These are phyloP conservation scores for Pelobates cultripes DNA, from an alignment of 2,797 vertebrate species.

Conservation along the genomic window DNA sequence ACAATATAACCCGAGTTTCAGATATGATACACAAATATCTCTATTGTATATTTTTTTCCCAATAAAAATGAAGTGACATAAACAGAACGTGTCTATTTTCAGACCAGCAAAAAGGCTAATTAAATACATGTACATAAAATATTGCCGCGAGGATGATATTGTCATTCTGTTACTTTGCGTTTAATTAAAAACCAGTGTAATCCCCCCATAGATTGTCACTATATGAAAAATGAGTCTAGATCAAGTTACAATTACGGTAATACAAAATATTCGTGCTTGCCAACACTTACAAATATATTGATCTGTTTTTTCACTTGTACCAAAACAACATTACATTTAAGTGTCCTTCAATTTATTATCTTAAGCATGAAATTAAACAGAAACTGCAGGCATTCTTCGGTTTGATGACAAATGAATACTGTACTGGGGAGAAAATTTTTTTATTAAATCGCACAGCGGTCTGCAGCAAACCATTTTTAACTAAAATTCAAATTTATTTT, in stretches of 20 bases:
- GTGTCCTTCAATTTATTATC: conserved; percentile 24
- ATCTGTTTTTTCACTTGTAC: conserved; percentile 20
- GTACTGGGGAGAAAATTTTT: background rate
- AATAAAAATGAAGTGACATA: too few relatives aligned
- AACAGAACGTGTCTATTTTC: too few relatives aligned
- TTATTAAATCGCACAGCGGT: conserved; percentile 6
- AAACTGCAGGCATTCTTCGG: conserved; percentile 7
- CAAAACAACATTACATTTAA: conserved; percentile 20
- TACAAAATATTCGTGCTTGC: background rate
- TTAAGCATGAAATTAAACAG: conserved; percentile 17
- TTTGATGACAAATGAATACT: background rate
- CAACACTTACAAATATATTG: conserved; percentile 14
- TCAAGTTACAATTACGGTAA: background rate
- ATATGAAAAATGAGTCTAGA: background rate
- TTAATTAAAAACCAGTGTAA: conserved; percentile 5
- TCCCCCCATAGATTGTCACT: background rate
- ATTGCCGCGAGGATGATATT: background rate
- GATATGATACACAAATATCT: too few relatives aligned
- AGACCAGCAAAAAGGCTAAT: too few relatives aligned
- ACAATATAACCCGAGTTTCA: too few relatives aligned
- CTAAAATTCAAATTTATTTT: conserved; percentile 29
- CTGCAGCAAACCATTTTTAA: conserved; percentile 13
- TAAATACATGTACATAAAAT: background rate
- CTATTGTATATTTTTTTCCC: too few relatives aligned
- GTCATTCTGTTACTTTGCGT: background rate